phyloP scores from a whole-genome alignment of 2,113 vertebrate genomes.

The Hemibagrus wyckioides region DNA sequence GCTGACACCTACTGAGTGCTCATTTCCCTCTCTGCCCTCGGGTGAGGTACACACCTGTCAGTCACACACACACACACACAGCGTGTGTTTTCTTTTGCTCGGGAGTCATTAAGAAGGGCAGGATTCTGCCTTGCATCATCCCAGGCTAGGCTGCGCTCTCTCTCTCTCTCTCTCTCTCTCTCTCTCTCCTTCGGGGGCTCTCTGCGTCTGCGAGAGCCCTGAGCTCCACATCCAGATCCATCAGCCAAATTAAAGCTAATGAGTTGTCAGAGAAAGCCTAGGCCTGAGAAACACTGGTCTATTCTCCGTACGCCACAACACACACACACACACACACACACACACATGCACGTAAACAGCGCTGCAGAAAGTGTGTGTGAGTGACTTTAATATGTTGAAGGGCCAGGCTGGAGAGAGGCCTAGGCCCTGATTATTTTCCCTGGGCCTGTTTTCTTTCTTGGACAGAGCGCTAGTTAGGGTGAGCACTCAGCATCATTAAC shows the following conservation, averaged over 20 bases:
- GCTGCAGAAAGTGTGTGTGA: constrained; percentile 46
- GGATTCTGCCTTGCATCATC: constrained; percentile 71
- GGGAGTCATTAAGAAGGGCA: constrained; percentile 70
- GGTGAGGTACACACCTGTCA: constrained; percentile 65
- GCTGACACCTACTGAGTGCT: constrained; percentile 56
- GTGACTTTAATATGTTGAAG: constrained; percentile 58
- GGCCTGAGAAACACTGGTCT: constrained; percentile 51
- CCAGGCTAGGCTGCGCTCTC: constrained; percentile 48
- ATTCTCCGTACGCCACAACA: constrained; percentile 53
- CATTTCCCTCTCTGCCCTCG: constrained; percentile 56
- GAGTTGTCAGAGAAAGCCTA: constrained; percentile 71
- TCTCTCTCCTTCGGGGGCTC: constrained; percentile 51
- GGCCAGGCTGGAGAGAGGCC: constrained; percentile 35
- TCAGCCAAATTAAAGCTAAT: constrained; percentile 80
- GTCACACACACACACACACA: constrained; percentile 38
- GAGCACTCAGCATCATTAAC: constrained; percentile 31
- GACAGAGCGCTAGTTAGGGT: constrained; percentile 37
- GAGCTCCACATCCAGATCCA: constrained; percentile 65
- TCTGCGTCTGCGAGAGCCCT: constrained; percentile 59
- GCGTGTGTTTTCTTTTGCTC: constrained; percentile 59
- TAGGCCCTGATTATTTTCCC: constrained; percentile 38
- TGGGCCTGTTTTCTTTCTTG: constrained; percentile 31
- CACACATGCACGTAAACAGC: constrained; percentile 40
- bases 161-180: constrained; percentile 18
- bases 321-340: constrained; percentile 2